These are phyloP conservation scores for Mamestra brassicae DNA, from an alignment of 2,888 invertebrate species.

Conservation along the genomic window DNA sequence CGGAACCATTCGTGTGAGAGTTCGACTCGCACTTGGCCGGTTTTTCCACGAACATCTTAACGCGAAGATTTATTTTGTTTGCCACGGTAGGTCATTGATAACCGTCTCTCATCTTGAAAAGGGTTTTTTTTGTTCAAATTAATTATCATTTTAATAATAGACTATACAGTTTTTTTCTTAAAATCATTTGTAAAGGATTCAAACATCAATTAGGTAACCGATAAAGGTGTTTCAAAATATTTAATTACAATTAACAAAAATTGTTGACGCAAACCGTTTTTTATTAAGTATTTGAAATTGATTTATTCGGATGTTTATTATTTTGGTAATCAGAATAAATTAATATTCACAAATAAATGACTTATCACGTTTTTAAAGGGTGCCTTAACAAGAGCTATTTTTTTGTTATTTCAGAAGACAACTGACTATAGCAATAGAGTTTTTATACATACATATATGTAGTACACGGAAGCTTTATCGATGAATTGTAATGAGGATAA, in stretches of 20 bases:
- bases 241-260: neutral
- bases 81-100: neutral
- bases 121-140: neutral
- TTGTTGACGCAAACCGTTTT: slow-evolving; percentile 7
- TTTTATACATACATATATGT: neutral
- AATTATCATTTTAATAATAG: neutral
- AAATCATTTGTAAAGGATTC: neutral
- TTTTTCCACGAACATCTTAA: no score
- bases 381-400: neutral
- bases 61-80: neutral
- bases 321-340: slow-evolving; percentile 1
- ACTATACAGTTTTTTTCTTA: neutral
- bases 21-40: no score
- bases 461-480: neutral
- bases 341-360: neutral
- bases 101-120: neutral
- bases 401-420: neutral
- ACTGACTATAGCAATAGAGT: neutral
- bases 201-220: neutral
- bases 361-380: slow-evolving; percentile 3
- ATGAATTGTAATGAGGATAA: neutral
- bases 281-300: slow-evolving; percentile 1
- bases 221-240: slow-evolving; percentile 1
- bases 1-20: no score
- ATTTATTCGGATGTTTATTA: slow-evolving; percentile 10